Conservation (phyloP, 2,888 invertebrate species). For the Epirrhoe tristata region DNA sequence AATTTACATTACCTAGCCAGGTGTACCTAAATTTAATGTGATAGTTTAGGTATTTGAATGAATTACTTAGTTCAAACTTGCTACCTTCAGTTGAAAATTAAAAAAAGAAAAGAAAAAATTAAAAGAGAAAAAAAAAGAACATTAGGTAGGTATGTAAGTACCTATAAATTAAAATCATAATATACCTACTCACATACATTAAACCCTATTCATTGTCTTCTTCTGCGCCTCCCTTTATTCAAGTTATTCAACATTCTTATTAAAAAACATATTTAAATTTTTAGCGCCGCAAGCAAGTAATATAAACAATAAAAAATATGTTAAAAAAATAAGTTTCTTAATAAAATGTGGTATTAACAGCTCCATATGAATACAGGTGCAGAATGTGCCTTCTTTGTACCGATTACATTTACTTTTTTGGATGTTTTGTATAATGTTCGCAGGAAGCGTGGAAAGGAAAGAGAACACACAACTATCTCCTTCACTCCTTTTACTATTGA, state of each 20-base stretch:
- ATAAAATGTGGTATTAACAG: conserved; percentile 43
- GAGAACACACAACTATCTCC: conserved; percentile 41
- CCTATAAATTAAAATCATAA: too few relatives aligned
- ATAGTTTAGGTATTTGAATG: not conserved
- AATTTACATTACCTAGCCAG: not conserved
- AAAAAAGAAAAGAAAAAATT: too few relatives aligned
- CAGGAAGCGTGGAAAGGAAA: conserved; percentile 38
- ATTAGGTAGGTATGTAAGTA: too few relatives aligned
- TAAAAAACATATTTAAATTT: too few relatives aligned
- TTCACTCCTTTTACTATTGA: conserved; percentile 12
- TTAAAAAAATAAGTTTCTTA: not conserved
- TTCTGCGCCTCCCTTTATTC: too few relatives aligned
- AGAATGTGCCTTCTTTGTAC: conserved; percentile 49
- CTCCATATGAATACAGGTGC: conserved; percentile 49
- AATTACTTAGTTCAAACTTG: not conserved
- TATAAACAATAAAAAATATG: not conserved
- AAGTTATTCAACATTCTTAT: too few relatives aligned
- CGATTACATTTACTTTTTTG: conserved; percentile 56
- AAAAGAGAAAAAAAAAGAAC: too few relatives aligned
- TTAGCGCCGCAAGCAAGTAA: too few relatives aligned
- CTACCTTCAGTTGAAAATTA: too few relatives aligned
- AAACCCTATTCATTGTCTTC: too few relatives aligned
- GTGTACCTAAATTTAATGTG: too few relatives aligned
- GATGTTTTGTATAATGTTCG: conserved; percentile 49
- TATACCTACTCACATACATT: too few relatives aligned